Evolutionary conservation across 1,140 invertebrate species (phyloP).

Genomic region (Homarus americanus): DNA sequence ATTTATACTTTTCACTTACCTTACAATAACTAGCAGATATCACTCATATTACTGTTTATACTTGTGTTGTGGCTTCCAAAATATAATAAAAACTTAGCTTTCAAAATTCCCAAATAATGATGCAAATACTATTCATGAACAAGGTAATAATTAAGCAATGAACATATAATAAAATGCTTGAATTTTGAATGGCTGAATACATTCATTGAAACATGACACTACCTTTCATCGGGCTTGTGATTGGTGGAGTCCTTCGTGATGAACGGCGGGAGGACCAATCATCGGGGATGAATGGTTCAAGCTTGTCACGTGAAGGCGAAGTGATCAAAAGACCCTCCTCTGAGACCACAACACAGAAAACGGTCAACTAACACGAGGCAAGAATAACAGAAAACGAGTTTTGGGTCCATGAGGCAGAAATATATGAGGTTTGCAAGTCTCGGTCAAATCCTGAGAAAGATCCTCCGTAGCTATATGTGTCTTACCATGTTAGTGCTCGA

Average conservation of each 20-base stretch:
- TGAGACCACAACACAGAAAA: constrained; percentile 75
- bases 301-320: constrained; percentile 74
- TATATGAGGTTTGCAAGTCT: constrained; percentile 15
- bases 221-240: constrained; percentile 75
- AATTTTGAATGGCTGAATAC: constrained; percentile 1
- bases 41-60: not conserved
- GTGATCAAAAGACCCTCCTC: constrained; percentile 75
- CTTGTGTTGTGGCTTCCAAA: not conserved
- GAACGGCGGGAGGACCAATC: constrained; percentile 74
- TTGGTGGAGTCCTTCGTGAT: constrained; percentile 73
- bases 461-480: not conserved
- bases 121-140: constrained; percentile 20
- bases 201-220: constrained; percentile 53
- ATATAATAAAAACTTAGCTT: not conserved
- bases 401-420: constrained; percentile 38
- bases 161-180: not conserved
- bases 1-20: constrained; percentile 37
- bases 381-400: constrained; percentile 46
- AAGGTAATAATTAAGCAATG: not conserved
- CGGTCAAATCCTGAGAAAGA: not conserved
- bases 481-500: not conserved
- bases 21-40: not conserved
- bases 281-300: constrained; percentile 72
- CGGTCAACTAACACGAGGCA: constrained; percentile 71
- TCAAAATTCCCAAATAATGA: not conserved